Percentiles rank a stretch among this genome's conserved stretches.
Evolutionary conservation across 1,140 invertebrate species (phyloP).

Genomic region (Pseudoatta argentina): DNA sequence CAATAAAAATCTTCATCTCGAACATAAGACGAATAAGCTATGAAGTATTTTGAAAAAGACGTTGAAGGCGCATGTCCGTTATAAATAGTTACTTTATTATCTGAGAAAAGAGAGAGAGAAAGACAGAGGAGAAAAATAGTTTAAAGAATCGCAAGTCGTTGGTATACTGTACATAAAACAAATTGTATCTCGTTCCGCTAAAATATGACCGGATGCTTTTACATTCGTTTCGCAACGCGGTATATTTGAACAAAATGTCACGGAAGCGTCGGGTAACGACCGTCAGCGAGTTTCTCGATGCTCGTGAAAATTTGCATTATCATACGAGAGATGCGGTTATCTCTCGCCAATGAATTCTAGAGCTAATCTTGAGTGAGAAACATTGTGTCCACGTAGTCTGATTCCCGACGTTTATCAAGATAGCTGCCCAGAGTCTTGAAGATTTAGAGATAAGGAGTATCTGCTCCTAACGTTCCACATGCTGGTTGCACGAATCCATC

Average conservation of each 20-base stretch:
- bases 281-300: constrained; percentile 25
- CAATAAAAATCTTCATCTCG: constrained; percentile 43
- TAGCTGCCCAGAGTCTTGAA: neutral
- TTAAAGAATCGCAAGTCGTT: constrained; percentile 20
- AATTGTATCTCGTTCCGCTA: constrained; percentile 13
- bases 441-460: constrained; percentile 36
- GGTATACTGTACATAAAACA: neutral
- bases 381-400: constrained; percentile 6
- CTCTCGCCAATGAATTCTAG: constrained; percentile 19
- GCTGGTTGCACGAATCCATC: constrained; percentile 20
- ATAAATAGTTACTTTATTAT: constrained; percentile 52
- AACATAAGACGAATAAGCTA: neutral
- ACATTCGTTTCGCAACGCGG: constrained; percentile 24
- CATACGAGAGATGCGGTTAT: neutral
- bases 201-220: constrained; percentile 42
- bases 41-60: constrained; percentile 23
- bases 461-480: constrained; percentile 15
- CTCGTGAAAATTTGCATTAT: constrained; percentile 29
- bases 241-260: constrained; percentile 34
- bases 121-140: neutral
- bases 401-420: constrained; percentile 43
- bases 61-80: constrained; percentile 12
- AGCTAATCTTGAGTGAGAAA: constrained; percentile 27
- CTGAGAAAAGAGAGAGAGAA: neutral
- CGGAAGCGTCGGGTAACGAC: constrained; percentile 28